phyloP scores from a whole-genome alignment of 2,113 vertebrate genomes.

The Malurus melanocephalus region DNA sequence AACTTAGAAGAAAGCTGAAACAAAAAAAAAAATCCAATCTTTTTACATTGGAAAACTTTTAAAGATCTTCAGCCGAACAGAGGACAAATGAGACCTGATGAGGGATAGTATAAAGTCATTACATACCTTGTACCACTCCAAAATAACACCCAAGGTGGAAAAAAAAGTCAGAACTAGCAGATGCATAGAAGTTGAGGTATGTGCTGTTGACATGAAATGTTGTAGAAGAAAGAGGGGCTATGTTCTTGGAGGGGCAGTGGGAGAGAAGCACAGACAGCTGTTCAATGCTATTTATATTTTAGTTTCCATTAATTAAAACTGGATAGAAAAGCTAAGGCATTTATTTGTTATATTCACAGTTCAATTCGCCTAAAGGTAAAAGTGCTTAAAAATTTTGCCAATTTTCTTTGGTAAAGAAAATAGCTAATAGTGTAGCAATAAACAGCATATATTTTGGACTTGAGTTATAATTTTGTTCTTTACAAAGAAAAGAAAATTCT shows the following conservation, averaged over 20 bases:
- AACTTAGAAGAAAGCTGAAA: neutral
- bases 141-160: neutral
- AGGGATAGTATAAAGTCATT: neutral
- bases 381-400: neutral
- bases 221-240: neutral
- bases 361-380: neutral
- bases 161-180: neutral
- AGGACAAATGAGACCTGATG: neutral
- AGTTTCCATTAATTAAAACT: neutral
- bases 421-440: neutral
- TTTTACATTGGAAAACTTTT: neutral
- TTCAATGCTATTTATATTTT: neutral
- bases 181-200: neutral
- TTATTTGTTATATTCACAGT: neutral
- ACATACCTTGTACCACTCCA: fast-evolving
- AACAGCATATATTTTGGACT: neutral
- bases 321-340: neutral
- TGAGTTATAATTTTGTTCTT: neutral
- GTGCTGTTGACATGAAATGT: neutral
- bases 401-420: neutral
- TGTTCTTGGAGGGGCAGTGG: fast-evolving
- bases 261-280: neutral
- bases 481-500: neutral
- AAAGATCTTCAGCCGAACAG: neutral
- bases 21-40: neutral